Conservation (phyloP, 2,797 vertebrate genomes). For the Calcarius lapponicus region DNA sequence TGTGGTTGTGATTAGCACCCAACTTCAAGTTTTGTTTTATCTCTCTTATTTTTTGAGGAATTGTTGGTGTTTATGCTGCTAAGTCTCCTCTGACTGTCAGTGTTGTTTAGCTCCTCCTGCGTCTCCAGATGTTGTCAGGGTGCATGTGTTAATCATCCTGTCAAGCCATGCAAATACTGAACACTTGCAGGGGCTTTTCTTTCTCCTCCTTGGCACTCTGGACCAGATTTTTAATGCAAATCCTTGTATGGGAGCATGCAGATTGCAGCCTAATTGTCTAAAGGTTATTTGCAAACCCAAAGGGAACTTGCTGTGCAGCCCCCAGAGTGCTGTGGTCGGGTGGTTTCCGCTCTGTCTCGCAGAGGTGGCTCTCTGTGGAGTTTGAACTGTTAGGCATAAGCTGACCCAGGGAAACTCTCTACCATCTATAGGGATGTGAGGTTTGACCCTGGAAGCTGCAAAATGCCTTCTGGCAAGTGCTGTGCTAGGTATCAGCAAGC, state of each 20-base stretch:
- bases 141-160: neutral
- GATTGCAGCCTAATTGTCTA: neutral
- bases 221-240: neutral
- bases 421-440: neutral
- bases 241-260: neutral
- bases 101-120: neutral
- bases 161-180: neutral
- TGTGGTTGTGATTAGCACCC: neutral
- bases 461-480: neutral
- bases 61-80: neutral
- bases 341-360: neutral
- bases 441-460: neutral
- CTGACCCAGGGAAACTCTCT: accelerated
- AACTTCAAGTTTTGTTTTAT: neutral
- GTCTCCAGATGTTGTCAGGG: neutral
- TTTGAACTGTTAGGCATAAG: neutral
- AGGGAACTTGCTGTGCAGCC: neutral
- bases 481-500: neutral
- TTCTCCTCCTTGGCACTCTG: neutral
- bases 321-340: accelerated
- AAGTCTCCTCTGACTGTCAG: neutral
- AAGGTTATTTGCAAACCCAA: neutral
- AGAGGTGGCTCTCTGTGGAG: neutral
- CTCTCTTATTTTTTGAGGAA: neutral
- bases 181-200: neutral